Base-by-base conservation (phyloP, 2,888 invertebrate species). In the Psococerastis gibbosa region DNA sequence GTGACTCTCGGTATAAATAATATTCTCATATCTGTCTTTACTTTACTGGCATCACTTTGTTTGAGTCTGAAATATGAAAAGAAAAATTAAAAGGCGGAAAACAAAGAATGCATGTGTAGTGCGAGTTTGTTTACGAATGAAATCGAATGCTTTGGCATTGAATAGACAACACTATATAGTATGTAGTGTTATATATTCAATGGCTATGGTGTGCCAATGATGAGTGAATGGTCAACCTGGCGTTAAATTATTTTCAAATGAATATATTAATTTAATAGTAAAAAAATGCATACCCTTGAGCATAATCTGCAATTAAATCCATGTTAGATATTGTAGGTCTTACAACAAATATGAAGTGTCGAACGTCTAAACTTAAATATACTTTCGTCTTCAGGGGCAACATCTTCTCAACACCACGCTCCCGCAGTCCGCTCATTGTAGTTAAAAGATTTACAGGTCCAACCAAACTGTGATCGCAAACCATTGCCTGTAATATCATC, bases 381-480 rank as follows among this genome's bases (percentile, higher is more conserved):
- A 72, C 71, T 6, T 78, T 78, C 0, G 72, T 66, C 31, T 71
- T 67, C 13, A 94, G 62, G 0, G 79, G 78, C 54, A 81, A 76
- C 81, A 87, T 85, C 57, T 82, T 81, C 2, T 72, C 75, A 2
- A 88, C 87, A 54, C 81, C 82, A 58, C 88, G 78, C 52, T 89
- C 85, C 56, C 76, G 69, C 1, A 85, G 67, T 2, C 80, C 62
- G 16, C 76, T 70, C 55, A 83, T 82, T 53, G 83, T 80, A 0
- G 87, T 84, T 1, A 94, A 74, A 32, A 91, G 65, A 0, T 85
- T 85, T 48, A 91, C 75, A 0, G 89, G 87, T 3, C 88, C 85
- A 5, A 78, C 81, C 23, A 91, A 63, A 54, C 79, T 75, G 56
- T 87, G 81, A 58, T 94, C 94, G 81, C 91, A 84, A 35, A 94